phyloP scores from a whole-genome alignment of 2,797 vertebrate genomes.

The Notoglanidium macrostoma region DNA sequence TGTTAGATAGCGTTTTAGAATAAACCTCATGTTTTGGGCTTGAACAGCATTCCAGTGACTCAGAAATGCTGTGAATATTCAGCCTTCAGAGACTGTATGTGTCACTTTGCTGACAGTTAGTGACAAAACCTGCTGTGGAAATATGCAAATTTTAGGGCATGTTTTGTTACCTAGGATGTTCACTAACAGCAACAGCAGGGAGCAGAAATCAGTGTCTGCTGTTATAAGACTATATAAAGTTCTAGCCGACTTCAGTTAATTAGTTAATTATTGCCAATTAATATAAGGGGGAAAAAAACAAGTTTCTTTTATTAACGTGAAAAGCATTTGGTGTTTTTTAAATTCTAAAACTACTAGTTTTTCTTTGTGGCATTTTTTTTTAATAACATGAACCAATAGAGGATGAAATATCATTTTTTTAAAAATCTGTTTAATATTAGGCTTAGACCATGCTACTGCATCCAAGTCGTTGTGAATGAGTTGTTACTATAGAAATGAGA shows the following conservation, averaged over 20 bases:
- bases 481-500: not conserved
- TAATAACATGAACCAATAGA: not conserved
- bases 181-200: not conserved
- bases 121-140: not conserved
- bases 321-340: not conserved
- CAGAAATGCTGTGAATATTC: not conserved
- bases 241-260: not conserved
- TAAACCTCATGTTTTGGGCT: not conserved
- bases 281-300: not conserved
- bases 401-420: not conserved
- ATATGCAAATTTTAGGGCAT: not conserved
- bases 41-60: slow-evolving; percentile 3
- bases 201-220: not conserved
- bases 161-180: not conserved
- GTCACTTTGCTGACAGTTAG: not conserved
- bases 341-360: not conserved
- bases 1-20: not conserved
- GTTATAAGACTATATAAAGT: not conserved
- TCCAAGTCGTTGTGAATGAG: not conserved
- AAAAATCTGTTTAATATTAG: not conserved
- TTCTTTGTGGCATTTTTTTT: not conserved
- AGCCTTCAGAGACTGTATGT: not conserved
- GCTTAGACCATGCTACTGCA: not conserved
- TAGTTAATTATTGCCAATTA: not conserved
- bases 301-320: not conserved